Evolutionary conservation across 2,797 vertebrate genomes (phyloP).

Genomic region (Micrastur ruficollis): DNA sequence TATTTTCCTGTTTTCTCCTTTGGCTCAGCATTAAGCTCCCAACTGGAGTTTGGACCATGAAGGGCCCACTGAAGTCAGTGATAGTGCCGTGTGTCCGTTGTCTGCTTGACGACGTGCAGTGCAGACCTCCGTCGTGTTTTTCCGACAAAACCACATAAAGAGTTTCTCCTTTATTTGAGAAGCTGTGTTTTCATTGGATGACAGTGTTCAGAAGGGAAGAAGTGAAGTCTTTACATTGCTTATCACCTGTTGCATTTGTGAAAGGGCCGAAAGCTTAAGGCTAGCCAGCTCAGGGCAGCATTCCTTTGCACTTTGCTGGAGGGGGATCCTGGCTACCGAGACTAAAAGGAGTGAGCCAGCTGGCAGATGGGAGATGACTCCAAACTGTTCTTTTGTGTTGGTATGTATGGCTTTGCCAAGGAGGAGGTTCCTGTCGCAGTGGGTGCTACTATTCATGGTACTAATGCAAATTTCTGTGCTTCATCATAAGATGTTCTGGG

Average conservation of each 20-base stretch:
- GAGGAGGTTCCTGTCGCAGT: not conserved
- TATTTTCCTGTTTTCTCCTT: not conserved
- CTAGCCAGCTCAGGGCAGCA: not conserved
- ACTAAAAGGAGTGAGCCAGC: not conserved
- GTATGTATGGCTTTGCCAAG: not conserved
- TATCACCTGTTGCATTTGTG: not conserved
- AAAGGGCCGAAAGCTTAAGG: not conserved
- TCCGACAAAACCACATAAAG: not conserved
- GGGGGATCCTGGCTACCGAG: not conserved
- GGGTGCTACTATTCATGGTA: not conserved
- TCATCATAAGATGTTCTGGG: not conserved
- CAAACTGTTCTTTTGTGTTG: not conserved
- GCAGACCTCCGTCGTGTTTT: fast-evolving
- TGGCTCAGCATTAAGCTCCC: not conserved
- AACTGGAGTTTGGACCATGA: not conserved
- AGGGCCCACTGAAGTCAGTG: not conserved
- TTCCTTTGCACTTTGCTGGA: not conserved
- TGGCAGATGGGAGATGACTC: not conserved
- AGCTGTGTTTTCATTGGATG: not conserved
- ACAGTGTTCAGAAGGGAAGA: not conserved
- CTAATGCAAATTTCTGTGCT: not conserved
- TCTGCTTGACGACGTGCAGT: not conserved
- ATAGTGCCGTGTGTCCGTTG: not conserved
- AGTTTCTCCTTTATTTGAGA: not conserved
- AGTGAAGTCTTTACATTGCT: not conserved